Percentiles rank a stretch among this genome's conserved stretches.
Evolutionary conservation across 2,888 invertebrate genomes (phyloP).

Genomic region (Macroteleia sp.): DNA sequence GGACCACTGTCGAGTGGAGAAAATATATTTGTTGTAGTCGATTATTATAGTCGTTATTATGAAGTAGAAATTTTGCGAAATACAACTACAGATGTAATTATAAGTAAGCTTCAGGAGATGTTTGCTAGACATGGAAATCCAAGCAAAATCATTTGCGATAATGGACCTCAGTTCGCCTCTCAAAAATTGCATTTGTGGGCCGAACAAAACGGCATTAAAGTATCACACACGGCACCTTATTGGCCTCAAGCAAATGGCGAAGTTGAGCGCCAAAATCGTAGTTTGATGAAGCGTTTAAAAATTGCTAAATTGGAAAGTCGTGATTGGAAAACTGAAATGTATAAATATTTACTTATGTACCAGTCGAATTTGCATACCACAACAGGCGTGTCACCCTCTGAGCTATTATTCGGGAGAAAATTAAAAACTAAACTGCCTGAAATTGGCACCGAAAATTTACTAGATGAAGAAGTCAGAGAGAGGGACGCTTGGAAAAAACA

Average conservation of each 20-base stretch:
- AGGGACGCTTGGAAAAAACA: constrained; percentile 31
- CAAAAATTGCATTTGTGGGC: constrained; percentile 55
- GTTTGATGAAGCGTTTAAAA: constrained; percentile 33
- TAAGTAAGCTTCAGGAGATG: constrained; percentile 59
- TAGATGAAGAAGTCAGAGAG: constrained; percentile 46
- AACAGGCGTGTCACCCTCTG: constrained; percentile 38
- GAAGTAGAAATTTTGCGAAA: constrained; percentile 47
- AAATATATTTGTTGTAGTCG: constrained; percentile 31
- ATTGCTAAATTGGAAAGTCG: constrained; percentile 27
- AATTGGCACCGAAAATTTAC: neutral
- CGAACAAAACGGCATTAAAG: constrained; percentile 40
- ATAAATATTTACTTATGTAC: constrained; percentile 50
- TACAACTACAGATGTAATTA: constrained; percentile 56
- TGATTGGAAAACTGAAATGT: constrained; percentile 15
- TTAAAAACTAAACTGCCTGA: constrained; percentile 41
- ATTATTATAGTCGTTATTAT: constrained; percentile 64
- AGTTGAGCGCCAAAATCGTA: constrained; percentile 39
- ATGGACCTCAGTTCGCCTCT: constrained; percentile 51
- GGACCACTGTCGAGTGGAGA: constrained; percentile 58
- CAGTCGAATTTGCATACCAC: constrained; percentile 35
- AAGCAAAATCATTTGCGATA: constrained; percentile 60
- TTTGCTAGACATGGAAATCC: constrained; percentile 69
- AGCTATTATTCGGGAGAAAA: constrained; percentile 38
- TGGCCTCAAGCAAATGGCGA: constrained; percentile 40
- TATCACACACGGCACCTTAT: constrained; percentile 58